These are phyloP conservation scores for Pedetes capensis DNA, from an alignment of 2,113 vertebrate genomes.

Conservation along the genomic window DNA sequence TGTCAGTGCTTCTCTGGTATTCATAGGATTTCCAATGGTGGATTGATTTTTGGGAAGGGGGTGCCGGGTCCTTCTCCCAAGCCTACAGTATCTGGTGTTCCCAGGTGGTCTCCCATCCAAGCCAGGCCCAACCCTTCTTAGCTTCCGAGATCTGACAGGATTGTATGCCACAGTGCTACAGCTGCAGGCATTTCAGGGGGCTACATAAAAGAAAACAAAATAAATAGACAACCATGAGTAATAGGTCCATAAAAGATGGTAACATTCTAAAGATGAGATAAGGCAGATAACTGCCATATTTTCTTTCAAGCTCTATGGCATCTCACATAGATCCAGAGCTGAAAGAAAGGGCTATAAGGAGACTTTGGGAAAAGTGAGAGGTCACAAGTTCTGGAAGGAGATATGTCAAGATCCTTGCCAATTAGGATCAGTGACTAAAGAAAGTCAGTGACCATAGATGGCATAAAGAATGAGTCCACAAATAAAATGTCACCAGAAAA, in stretches of 20 bases:
- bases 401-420: background rate
- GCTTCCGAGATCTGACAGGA: too few species aligned
- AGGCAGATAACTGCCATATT: background rate
- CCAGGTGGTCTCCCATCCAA: too few species aligned
- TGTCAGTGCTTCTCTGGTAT: too few species aligned
- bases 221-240: background rate
- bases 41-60: too few species aligned
- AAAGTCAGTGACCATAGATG: background rate
- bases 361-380: background rate
- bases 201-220: background rate
- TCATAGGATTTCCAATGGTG: too few species aligned
- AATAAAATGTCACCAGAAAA: conserved; percentile 16
- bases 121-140: too few species aligned
- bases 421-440: background rate
- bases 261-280: background rate
- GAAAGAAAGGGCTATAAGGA: background rate
- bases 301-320: background rate
- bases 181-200: background rate
- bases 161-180: too few species aligned
- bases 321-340: background rate
- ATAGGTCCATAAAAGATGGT: background rate
- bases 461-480: background rate
- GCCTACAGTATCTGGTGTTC: too few species aligned
- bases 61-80: too few species aligned
- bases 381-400: background rate